These are phyloP conservation scores for Drosophila rufa DNA, from an alignment of 1,140 invertebrate species.

Conservation along the genomic window DNA sequence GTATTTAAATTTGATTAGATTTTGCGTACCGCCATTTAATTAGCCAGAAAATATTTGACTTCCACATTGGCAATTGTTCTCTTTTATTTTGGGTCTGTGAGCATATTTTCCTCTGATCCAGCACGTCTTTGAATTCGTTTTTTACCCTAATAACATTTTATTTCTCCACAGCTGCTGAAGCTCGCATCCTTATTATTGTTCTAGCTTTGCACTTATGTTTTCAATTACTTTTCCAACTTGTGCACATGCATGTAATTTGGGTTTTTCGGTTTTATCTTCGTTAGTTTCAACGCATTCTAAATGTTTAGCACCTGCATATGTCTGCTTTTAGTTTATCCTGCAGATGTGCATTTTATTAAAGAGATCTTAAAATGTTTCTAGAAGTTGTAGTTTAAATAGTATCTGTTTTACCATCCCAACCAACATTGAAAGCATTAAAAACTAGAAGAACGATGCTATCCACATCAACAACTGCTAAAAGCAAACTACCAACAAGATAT, in stretches of 20 bases:
- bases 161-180: not conserved
- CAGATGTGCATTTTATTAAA: not conserved
- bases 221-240: conserved; percentile 2
- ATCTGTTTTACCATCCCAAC: not conserved
- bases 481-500: conserved; percentile 14
- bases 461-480: conserved; percentile 33
- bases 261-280: conserved; percentile 2
- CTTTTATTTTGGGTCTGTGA: not conserved
- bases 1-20: conserved; percentile 44
- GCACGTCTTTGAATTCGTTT: not conserved
- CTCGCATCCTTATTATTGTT: conserved; percentile 23
- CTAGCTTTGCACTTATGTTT: conserved; percentile 1
- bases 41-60: conserved; percentile 27
- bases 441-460: conserved; percentile 18
- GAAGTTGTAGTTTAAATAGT: too few relatives aligned
- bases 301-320: conserved; percentile 4
- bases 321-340: not conserved
- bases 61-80: not conserved
- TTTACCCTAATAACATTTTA: conserved; percentile 16
- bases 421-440: conserved; percentile 26
- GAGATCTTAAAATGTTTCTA: not conserved
- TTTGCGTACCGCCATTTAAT: conserved; percentile 43
- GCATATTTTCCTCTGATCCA: not conserved
- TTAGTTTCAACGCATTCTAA: conserved; percentile 15
- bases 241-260: conserved; percentile 16